Base-by-base conservation (phyloP, 2,888 invertebrate species). In the Callyntrura guangdongensis region DNA sequence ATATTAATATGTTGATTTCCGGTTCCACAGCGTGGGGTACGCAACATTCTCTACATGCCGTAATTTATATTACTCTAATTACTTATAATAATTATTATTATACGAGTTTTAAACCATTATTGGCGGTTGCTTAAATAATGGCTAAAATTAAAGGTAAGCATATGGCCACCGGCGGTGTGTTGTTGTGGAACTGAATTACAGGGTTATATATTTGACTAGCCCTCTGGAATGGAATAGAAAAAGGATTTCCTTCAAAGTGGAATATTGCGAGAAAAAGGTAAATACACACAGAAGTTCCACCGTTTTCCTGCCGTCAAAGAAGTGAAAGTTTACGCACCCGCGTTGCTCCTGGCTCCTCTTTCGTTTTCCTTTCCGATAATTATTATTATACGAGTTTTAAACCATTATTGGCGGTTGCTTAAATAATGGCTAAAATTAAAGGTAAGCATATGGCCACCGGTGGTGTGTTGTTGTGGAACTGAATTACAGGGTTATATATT, bases 311-410 rank as follows among this genome's bases (percentile, higher is more conserved):
- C 74, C 69, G 69, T 84, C 69, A 72, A 69, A 84, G 72, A 53
- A 83, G 83, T 67, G 64, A 84, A 84, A 84, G 69, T 84, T 84
- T 84, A 69, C 74, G 27, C 74, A 53, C 59, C 20, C 61, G 36
- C 61, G 3, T 83, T 67, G 83, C 83, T 85, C 8, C 74, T 74
- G 74, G 59, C 85, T 74, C 49, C 64, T 47, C 36, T 74, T 59
- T 74, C 59, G 22, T 56, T 74, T 59, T 74, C 59, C 45, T 85
- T 85, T 72, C 85, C 22, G 20, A 36, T 36, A 36, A 36, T 36
- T 4, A 36, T 36, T 36, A 36, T 36, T 36, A 36, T 36, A 36
- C 36, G 3, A 2, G 36, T 36, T 36, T 36, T 4, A 36, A 36
- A 36, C 3, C 36, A 6, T 36, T 36, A 36, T 36, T 36, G 36